phyloP scores from a whole-genome alignment of 37 sponge, comb jelly and placozoan species.

The Dysidea cf. avara region DNA sequence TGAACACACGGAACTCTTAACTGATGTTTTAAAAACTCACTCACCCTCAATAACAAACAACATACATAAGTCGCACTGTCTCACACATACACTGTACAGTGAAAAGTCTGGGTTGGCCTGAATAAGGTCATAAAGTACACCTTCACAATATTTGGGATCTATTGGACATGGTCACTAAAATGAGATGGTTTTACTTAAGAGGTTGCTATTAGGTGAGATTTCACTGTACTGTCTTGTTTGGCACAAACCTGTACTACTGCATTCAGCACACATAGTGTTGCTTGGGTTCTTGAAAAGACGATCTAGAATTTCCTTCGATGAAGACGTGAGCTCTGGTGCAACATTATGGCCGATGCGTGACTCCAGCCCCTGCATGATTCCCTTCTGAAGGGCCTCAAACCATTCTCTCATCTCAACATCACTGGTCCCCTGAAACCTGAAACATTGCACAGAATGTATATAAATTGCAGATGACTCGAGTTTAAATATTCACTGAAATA shows the following conservation, averaged over 20 bases:
- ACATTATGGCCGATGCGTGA: not conserved
- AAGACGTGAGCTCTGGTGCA: not conserved
- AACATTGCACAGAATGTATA: not conserved
- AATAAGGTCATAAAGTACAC: too few species aligned
- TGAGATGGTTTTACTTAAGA: too few species aligned
- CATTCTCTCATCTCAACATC: slow-evolving; percentile 67
- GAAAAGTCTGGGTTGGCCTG: too few species aligned
- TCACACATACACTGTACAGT: too few species aligned
- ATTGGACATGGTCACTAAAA: too few species aligned
- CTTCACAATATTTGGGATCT: too few species aligned
- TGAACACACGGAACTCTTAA: too few species aligned
- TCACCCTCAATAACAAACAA: too few species aligned
- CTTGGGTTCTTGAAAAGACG: slow-evolving; percentile 64
- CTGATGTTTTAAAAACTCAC: too few species aligned
- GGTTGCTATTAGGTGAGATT: too few species aligned
- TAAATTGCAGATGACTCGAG: not conserved
- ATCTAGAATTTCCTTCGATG: slow-evolving; percentile 48
- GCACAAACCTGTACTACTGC: slow-evolving; percentile 32
- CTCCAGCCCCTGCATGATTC: slow-evolving; percentile 70
- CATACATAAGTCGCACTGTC: too few species aligned
- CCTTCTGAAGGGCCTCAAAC: slow-evolving; percentile 60
- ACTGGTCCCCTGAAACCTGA: slow-evolving; percentile 60
- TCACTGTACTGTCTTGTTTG: not conserved
- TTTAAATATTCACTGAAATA: too few species aligned
- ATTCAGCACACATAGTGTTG: slow-evolving; percentile 88